These are phyloP conservation scores for Sorex fumeus DNA, from an alignment of 2,113 vertebrate genomes.

Conservation along the genomic window DNA sequence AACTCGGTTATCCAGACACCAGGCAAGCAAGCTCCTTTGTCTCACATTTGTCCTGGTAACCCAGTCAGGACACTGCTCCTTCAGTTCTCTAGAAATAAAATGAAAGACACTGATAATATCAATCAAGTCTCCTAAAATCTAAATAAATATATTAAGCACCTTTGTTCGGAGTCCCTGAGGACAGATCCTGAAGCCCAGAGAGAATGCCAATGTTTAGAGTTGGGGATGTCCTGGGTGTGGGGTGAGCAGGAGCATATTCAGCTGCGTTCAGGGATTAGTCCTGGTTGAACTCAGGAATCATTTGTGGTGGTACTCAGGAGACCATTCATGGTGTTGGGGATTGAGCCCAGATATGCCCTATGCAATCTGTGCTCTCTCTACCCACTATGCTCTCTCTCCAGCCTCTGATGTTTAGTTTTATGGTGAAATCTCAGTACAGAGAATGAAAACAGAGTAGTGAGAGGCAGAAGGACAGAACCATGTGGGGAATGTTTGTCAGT, in stretches of 20 bases:
- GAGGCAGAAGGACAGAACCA: background rate
- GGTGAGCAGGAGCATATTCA: no score
- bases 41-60: background rate
- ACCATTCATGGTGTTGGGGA: no score
- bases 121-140: conserved; percentile 1
- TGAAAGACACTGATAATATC: background rate
- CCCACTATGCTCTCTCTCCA: no score
- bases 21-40: background rate
- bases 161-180: background rate
- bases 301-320: no score
- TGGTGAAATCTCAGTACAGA: background rate
- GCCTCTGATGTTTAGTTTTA: background rate
- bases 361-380: no score
- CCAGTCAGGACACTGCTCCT: background rate
- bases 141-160: background rate
- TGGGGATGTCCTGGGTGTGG: no score
- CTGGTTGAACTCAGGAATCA: background rate
- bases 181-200: background rate
- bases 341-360: no score
- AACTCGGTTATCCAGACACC: background rate
- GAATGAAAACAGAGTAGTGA: background rate
- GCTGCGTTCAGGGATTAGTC: no score
- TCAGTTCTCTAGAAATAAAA: background rate
- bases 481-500: fast-evolving
- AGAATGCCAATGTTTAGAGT: no score